Evolutionary conservation across 2,113 vertebrate genomes (phyloP), one percentile per base, ranked within the genome.

Genomic region (Oenanthe melanoleuca): DNA sequence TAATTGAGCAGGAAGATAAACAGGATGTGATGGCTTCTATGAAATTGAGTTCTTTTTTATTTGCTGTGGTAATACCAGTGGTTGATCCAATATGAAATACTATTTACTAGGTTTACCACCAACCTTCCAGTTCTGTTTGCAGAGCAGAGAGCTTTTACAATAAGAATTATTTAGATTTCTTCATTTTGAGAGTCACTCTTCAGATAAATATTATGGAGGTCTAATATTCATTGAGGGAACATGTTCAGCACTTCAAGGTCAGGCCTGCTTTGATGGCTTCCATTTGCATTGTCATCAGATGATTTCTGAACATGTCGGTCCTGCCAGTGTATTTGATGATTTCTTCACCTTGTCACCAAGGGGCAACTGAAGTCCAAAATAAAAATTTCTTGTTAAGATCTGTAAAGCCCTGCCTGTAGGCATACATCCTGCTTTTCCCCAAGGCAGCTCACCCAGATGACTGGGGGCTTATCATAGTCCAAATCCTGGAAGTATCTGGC

Each of bases 21-120:
- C 91, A 95, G 95, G 92, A 93, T 77, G 63, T 60, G 79, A 94
- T 89, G 55, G 38, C 50, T 86, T 93, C 75, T 65, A 56, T 89
- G 80, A 89, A 94, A 70, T 67, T 3, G 53, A 85, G 70, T 80
- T 87, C 34, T 95, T 87, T 65, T 49, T 88, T 92, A 78, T 87
- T 93, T 92, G 63, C 66, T 85, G 1, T 13, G 24, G 66, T 80
- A 65, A 61, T 89, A 34, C 45, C 34, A 69, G 45, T 65, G 56
- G 49, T 75, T 56, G 33, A 38, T 25, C 50, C 53, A 57, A 13
- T 50, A 44, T 44, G 57, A 89, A 85, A 79, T 75, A 37, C 40
- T 85, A 4, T 75, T 75, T 72, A 69, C 40, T 64, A 24, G 37
- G 23, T 75, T 89, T 92, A 42, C 56, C 49, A 45, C 52, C 72